Base-by-base conservation (phyloP, 2,113 vertebrate species). In the Melanocharis versteri region DNA sequence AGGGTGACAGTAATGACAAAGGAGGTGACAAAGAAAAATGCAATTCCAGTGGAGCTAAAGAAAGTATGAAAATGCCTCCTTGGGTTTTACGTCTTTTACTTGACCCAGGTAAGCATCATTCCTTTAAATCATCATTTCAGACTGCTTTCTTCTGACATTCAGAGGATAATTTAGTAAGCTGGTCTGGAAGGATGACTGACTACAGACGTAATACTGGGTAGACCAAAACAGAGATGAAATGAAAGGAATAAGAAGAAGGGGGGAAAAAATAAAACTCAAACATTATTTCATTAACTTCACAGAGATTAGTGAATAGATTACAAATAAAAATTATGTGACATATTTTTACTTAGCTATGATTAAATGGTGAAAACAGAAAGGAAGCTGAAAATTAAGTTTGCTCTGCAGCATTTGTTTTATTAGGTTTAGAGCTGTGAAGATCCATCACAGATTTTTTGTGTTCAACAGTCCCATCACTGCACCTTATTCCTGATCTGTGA, bases 121-220 rank as follows among this genome's bases (percentile, higher is more conserved):
- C 45, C 66, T 93, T 96, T 95, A 96, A 98, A 92, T 96, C 79
- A 86, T 76, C 64, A 64, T 91, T 97, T 96, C 69, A 91, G 71
- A 47, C 76, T 54, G 62, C 86, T 94, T 91, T 87, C 85, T 97
- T 97, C 77, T 94, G 90, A 93, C 81, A 78, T 94, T 89, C 4
- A 13, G 70, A 77, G 54, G 75, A 89, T 95, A 95, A 94, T 96
- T 97, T 96, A 97, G 40, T 70, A 87, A 87, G 81, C 58, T 96
- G 60, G 24, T 87, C 64, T 93, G 88, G 18, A 83, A 93, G 77
- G 35, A 87, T 83, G 91, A 85, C 54, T 93, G 89, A 94, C 79
- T 79, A 73, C 76, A 96, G 78, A 54, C 83, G n/a, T 85, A 94
- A 66, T 73, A 97, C 83, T 84, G 53, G 26, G 47, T 94, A 89